Conservation (phyloP, 2,888 invertebrate genomes). For the Anorthoa munda region DNA sequence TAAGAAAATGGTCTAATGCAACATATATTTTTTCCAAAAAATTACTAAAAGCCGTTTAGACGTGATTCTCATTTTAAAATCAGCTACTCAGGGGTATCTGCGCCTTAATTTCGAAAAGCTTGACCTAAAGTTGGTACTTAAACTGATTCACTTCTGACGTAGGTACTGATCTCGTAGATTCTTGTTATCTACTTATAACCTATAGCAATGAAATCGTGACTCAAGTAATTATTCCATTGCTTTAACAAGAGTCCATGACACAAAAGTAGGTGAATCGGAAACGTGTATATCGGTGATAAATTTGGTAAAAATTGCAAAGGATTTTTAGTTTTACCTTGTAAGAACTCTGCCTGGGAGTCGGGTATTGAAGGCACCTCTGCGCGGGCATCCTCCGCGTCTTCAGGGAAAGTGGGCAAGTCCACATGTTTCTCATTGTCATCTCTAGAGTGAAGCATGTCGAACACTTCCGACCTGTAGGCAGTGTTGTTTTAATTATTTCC, state of each 20-base stretch:
- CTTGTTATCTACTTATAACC: neutral
- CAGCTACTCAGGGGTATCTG: too few species aligned
- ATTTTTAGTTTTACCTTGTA: constrained; percentile 81
- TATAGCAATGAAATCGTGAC: neutral
- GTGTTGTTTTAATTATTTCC: neutral
- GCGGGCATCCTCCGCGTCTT: constrained; percentile 81
- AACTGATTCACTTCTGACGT: neutral
- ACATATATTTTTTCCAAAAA: too few species aligned
- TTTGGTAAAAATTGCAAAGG: neutral
- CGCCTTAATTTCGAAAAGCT: too few species aligned
- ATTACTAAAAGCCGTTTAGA: too few species aligned
- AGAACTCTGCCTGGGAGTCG: constrained; percentile 84
- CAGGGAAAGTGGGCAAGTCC: constrained; percentile 84
- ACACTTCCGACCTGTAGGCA: constrained; percentile 83
- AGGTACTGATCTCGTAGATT: neutral
- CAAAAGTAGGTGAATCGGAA: constrained; percentile 3
- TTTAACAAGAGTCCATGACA: neutral
- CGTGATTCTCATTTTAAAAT: too few species aligned
- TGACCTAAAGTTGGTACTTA: neutral
- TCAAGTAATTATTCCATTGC: constrained; percentile 14
- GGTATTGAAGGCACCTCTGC: constrained; percentile 75
- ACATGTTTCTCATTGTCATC: constrained; percentile 83
- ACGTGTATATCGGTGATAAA: neutral
- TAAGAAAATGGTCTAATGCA: too few species aligned
- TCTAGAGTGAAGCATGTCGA: constrained; percentile 88